A percentile compares a stretch with the other conserved stretches of the same genome.
Evolutionary conservation across 2,797 vertebrate species (phyloP).

Genomic region (Zalophus californianus): DNA sequence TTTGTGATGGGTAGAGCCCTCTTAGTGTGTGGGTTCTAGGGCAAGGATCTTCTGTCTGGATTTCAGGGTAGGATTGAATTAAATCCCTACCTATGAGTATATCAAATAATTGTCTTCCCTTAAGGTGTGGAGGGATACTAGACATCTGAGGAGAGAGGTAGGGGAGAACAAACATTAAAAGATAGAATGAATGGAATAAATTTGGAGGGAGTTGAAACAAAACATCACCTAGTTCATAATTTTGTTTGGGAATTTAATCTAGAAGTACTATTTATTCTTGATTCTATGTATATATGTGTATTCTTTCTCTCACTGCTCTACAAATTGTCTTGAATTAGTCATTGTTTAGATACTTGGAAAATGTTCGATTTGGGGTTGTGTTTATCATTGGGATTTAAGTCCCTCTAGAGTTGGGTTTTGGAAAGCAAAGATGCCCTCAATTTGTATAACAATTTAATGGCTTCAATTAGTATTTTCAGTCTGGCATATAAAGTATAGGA

Average conservation of each 20-base stretch:
- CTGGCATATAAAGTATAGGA: not conserved
- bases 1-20: not conserved
- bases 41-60: not conserved
- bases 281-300: not conserved
- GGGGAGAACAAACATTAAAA: not conserved
- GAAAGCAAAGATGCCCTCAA: not conserved
- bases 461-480: not conserved
- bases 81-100: not conserved
- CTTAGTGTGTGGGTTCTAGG: not conserved
- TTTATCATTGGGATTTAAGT: not conserved
- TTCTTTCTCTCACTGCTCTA: not conserved
- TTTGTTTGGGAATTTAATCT: not conserved
- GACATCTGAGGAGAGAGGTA: not conserved
- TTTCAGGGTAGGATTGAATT: not conserved
- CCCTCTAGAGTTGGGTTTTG: not conserved
- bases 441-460: not conserved
- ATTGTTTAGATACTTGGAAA: slow-evolving; percentile 39
- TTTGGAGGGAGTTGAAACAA: not conserved
- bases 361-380: not conserved
- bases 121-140: not conserved
- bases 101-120: not conserved
- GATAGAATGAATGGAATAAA: not conserved
- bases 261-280: not conserved
- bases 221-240: not conserved
- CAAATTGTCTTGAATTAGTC: not conserved